Conservation (phyloP, 2,113 vertebrate species). For the Bufo bufo region DNA sequence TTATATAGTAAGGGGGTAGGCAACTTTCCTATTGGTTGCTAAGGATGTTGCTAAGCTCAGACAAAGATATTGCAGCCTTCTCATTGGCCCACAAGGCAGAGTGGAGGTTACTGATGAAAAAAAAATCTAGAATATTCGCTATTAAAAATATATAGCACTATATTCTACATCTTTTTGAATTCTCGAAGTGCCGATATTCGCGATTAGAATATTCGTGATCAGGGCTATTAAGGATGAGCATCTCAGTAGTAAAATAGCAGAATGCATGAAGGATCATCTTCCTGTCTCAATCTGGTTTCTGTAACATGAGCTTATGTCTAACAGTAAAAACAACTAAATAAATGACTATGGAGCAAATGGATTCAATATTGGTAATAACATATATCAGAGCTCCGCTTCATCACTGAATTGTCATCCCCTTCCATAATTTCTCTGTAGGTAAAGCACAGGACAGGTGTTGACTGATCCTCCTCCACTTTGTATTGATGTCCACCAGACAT, state of each 20-base stretch:
- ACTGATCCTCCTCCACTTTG: neutral
- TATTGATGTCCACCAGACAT: slow-evolving; percentile 5
- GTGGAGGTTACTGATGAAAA: no score
- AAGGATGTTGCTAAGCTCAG: no score
- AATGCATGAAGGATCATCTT: neutral
- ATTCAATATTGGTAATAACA: neutral
- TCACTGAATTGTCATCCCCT: neutral
- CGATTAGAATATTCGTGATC: no score
- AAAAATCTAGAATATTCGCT: no score
- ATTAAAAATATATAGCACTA: no score
- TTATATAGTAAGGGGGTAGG: no score
- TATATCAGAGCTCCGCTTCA: neutral
- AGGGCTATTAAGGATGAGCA: no score
- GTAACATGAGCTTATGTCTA: neutral
- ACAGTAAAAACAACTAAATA: neutral
- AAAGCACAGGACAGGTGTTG: slow-evolving; percentile 1
- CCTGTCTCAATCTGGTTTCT: neutral
- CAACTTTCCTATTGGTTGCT: no score
- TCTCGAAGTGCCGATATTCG: no score
- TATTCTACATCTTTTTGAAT: no score
- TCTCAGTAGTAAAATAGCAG: neutral
- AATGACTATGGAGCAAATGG: neutral
- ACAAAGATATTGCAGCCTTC: no score
- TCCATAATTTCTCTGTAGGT: neutral
- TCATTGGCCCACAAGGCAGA: no score